Evolutionary conservation across 2,797 vertebrate genomes (phyloP).

Genomic region (Labeo calbasu): DNA sequence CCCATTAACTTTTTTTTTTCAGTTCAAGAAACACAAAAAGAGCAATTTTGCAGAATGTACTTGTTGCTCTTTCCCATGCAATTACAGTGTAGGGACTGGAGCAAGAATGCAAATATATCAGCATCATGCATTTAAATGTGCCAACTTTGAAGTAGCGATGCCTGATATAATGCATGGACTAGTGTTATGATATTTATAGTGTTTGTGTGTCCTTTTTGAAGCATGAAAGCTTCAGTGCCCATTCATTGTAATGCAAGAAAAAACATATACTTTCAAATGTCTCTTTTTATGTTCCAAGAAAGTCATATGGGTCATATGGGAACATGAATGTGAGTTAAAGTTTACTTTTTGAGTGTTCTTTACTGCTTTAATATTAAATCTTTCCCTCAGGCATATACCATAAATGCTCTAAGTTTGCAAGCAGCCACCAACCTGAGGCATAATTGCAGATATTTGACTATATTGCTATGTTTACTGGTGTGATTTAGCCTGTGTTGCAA

Average conservation of each 20-base stretch:
- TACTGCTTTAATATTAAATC: not conserved
- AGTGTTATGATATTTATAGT: not conserved
- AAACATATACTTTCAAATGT: not conserved
- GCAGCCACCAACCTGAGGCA: not conserved
- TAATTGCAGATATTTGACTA: not conserved
- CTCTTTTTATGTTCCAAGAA: not conserved
- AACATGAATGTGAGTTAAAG: not conserved
- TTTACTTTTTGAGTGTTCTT: not conserved
- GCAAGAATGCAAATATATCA: not conserved
- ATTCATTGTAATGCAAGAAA: not conserved
- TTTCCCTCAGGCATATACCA: not conserved
- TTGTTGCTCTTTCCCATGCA: not conserved
- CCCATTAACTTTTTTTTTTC: not conserved
- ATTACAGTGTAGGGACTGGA: not conserved
- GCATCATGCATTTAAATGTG: not conserved
- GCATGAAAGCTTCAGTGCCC: not conserved
- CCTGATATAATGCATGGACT: not conserved
- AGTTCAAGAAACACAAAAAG: not conserved
- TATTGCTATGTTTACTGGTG: not conserved
- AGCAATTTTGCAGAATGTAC: not conserved
- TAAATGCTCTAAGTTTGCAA: not conserved
- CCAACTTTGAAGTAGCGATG: not conserved
- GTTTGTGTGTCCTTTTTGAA: not conserved
- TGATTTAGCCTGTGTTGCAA: conserved; percentile 16
- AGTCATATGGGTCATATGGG: not conserved